Conservation (phyloP, 2,888 invertebrate genomes). For the Subacronicta megacephala region DNA sequence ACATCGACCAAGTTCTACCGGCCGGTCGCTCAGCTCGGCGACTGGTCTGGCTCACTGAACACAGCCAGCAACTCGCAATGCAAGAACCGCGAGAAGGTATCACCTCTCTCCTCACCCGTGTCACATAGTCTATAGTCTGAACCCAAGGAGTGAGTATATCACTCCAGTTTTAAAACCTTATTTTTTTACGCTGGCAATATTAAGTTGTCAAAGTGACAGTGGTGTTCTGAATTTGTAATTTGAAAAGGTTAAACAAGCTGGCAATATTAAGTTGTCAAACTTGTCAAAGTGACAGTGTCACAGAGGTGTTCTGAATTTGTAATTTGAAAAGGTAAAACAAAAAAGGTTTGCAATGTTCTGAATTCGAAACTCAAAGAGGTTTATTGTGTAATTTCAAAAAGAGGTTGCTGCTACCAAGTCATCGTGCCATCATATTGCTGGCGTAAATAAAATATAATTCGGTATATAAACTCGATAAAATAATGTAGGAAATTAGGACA, state of each 20-base stretch:
- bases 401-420: no score
- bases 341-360: no score
- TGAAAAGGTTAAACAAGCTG: no score
- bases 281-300: no score
- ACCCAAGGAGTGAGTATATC: conserved; percentile 47
- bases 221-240: conserved; percentile 2
- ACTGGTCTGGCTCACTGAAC: conserved; percentile 93
- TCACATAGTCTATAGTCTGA: conserved; percentile 67
- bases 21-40: conserved; percentile 94
- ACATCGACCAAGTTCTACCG: conserved; percentile 97
- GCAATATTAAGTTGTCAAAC: neutral
- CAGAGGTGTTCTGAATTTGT: conserved; percentile 1
- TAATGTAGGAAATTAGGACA: conserved; percentile 17
- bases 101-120: conserved; percentile 69
- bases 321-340: neutral
- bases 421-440: conserved; percentile 5
- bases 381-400: no score
- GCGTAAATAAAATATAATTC: conserved; percentile 16
- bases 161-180: conserved; percentile 10
- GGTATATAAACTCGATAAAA: conserved; percentile 6
- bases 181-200: conserved; percentile 22
- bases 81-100: conserved; percentile 70
- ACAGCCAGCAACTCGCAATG: conserved; percentile 66
- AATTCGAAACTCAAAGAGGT: no score
- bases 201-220: no score